Percentiles rank a stretch among this genome's conserved stretches.
Conservation (phyloP, 2,797 vertebrate species). For the Chelonia mydas region DNA sequence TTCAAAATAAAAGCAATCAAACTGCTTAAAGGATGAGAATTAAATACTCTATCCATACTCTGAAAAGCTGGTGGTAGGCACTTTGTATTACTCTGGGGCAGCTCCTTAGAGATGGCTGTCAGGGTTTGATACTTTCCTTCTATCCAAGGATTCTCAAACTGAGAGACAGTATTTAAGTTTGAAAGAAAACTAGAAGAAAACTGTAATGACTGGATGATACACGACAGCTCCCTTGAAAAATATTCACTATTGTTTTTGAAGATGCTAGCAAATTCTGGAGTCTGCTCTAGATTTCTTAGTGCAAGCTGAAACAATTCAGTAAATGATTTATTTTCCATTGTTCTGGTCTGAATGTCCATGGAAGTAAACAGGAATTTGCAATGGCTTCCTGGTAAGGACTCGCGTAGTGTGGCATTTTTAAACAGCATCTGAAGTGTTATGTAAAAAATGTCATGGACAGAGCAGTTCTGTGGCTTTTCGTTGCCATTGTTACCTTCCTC, state of each 20-base stretch:
- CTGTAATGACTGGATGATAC: conserved; percentile 50
- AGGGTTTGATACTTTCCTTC: conserved; percentile 39
- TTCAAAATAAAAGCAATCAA: conserved; percentile 19
- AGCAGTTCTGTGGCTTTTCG: conserved; percentile 27
- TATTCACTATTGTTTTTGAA: conserved; percentile 25
- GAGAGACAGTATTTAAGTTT: neutral
- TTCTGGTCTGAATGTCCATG: neutral
- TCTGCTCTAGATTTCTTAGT: conserved; percentile 31
- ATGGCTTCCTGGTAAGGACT: conserved; percentile 23
- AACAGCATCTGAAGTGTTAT: conserved; percentile 52
- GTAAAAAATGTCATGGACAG: neutral
- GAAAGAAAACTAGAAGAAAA: conserved; percentile 60
- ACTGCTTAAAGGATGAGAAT: neutral
- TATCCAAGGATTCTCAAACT: conserved; percentile 51
- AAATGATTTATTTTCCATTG: conserved; percentile 25
- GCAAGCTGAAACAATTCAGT: conserved; percentile 54
- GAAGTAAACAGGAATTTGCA: conserved; percentile 61
- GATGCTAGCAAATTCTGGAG: conserved; percentile 57
- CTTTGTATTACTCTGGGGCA: conserved; percentile 34
- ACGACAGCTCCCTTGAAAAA: conserved; percentile 49
- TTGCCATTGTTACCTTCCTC: neutral
- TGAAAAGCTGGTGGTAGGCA: neutral
- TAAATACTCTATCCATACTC: neutral
- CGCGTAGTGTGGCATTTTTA: conserved; percentile 32
- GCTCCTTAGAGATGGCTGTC: neutral